A percentile compares a stretch with the other conserved stretches of the same genome.
Evolutionary conservation across 2,888 invertebrate genomes (phyloP).

Genomic region (Camponotus fellah): DNA sequence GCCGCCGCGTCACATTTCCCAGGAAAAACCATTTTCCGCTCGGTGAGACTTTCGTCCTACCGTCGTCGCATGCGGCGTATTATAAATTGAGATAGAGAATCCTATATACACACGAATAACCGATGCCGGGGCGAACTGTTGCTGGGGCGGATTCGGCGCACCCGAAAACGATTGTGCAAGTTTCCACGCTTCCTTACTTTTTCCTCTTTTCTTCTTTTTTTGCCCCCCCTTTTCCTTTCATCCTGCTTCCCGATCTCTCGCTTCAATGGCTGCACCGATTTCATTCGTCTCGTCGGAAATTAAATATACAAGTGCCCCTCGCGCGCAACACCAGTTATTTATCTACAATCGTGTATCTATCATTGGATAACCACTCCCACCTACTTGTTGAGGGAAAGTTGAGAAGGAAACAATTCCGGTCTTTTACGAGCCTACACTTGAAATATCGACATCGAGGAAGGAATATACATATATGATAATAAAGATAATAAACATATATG

Average conservation of each 20-base stretch:
- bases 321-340: constrained; percentile 36
- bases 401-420: constrained; percentile 73
- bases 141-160: constrained; percentile 61
- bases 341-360: constrained; percentile 26
- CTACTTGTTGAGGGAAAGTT: constrained; percentile 80
- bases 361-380: constrained; percentile 76
- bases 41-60: constrained; percentile 40
- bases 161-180: constrained; percentile 64
- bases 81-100: constrained; percentile 73
- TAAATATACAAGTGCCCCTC: constrained; percentile 80
- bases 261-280: constrained; percentile 61
- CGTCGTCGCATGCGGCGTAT: constrained; percentile 59
- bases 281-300: constrained; percentile 83
- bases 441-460: background rate
- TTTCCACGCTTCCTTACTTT: constrained; percentile 55
- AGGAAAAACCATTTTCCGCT: constrained; percentile 66
- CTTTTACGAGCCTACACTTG: constrained; percentile 6
- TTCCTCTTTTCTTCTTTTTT: background rate
- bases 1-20: constrained; percentile 34
- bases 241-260: constrained; percentile 42
- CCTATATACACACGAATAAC: constrained; percentile 66
- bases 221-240: background rate
- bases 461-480: constrained; percentile 5
- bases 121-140: constrained; percentile 60
- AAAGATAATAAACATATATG: background rate